Evolutionary conservation across 2,797 vertebrate species (phyloP).

Genomic region (Uromys caudimaculatus): DNA sequence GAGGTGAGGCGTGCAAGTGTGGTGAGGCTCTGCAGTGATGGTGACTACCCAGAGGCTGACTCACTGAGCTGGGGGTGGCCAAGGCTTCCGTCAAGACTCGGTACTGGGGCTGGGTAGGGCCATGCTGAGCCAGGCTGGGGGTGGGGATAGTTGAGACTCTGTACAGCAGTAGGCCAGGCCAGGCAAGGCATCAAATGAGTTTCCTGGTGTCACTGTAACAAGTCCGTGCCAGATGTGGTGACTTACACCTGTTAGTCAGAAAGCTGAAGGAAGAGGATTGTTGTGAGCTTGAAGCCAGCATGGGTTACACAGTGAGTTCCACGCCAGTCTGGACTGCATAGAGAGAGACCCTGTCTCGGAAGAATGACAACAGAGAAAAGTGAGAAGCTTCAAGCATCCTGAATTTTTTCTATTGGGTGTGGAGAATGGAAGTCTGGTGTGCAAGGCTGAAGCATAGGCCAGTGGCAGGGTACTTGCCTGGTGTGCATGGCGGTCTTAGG

Average conservation of each 20-base stretch:
- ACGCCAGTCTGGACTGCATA: not conserved
- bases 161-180: not conserved
- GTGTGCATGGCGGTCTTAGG: not conserved
- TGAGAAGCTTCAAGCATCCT: not conserved
- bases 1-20: not conserved
- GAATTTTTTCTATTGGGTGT: not conserved
- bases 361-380: not conserved
- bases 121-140: no score
- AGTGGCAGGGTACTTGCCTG: not conserved
- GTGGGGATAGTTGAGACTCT: not conserved
- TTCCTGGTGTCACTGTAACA: not conserved
- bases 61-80: not conserved
- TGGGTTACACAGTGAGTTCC: not conserved
- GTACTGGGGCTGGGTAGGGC: not conserved
- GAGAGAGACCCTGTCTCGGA: not conserved
- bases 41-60: not conserved
- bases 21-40: not conserved
- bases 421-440: not conserved
- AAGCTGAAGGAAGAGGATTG: not conserved
- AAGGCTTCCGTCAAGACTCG: not conserved
- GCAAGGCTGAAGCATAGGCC: not conserved
- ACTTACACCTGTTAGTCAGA: not conserved
- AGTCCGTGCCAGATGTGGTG: no score
- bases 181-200: not conserved
- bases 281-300: not conserved